Evolutionary conservation across 2,113 vertebrate genomes (phyloP).

Genomic region (Odocoileus hemionus): DNA sequence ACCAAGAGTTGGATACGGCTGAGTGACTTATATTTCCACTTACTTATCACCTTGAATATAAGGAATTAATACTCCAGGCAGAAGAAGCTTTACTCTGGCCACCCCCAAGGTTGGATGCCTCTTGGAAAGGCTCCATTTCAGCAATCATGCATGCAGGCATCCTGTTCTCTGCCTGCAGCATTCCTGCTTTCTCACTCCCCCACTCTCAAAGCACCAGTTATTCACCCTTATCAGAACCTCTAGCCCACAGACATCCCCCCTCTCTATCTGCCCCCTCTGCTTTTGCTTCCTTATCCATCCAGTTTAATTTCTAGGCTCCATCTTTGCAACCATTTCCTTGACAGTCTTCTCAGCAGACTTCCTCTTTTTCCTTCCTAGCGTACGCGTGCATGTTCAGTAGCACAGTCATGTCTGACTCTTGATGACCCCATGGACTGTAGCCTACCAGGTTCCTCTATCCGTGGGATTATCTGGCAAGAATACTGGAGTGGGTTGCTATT

Average conservation of each 20-base stretch:
- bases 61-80: neutral
- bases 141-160: neutral
- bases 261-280: neutral
- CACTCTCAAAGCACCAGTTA: neutral
- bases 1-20: neutral
- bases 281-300: neutral
- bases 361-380: neutral
- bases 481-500: neutral
- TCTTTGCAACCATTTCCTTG: neutral
- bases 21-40: neutral
- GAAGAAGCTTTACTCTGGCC: neutral
- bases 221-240: neutral
- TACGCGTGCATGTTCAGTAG: neutral
- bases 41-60: neutral
- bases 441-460: neutral
- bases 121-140: neutral
- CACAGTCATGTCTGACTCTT: neutral
- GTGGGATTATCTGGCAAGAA: neutral
- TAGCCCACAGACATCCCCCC: neutral
- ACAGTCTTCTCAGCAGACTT: neutral
- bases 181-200: neutral
- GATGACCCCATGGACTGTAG: neutral
- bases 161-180: neutral
- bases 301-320: neutral
- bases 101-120: neutral